Evolutionary conservation across 1,140 invertebrate genomes (phyloP), one percentile per base, ranked within the genome.

Genomic region (Portunus trituberculatus): DNA sequence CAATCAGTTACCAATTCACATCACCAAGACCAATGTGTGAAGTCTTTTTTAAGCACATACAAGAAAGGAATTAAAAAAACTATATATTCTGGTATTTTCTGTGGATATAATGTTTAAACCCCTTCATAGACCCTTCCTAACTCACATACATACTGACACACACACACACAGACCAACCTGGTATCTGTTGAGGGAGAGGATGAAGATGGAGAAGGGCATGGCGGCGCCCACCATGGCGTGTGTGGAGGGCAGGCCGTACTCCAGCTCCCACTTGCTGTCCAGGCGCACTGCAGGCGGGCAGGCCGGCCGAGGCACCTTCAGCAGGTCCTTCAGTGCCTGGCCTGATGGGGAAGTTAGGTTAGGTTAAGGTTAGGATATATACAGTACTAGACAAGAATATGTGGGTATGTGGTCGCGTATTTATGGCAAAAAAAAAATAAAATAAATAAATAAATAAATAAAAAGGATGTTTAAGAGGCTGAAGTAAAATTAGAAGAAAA

Each of bases 221-320:
- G 98, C 98, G 29, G 98, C 97, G 4, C 98, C 98, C 84, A 99
- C 98, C 98, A 99, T 99, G 4, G 99, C 99, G 97, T 99, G 99
- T 1, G 99, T 99, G 4, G 98, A 99, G 16, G 99, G 99, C 98
- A 99, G 99, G 39, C 98, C 98, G 97, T 99, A 99, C 97, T 99
- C 99, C 95, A 98, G 97, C 0, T 98, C 98, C 98, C 98, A 99
- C 97, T 98, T 99, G 32, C 97, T 97, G 97, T 99, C 98, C 25
- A 99, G 97, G 96, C 98, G 97, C 90, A 98, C 97, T 10, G 98
- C 98, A 1, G 99, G 98, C 89, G 98, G 98, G 96, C 97, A 98
- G 0, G 98, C 97, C 0, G 99, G 99, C 96, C 99, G 97, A 10
- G 98, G 98, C 98, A 98, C 98, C 96, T 98, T 97, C 92, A 99